phyloP scores from a whole-genome alignment of 2,797 vertebrate genomes.

The Poecile montanus region DNA sequence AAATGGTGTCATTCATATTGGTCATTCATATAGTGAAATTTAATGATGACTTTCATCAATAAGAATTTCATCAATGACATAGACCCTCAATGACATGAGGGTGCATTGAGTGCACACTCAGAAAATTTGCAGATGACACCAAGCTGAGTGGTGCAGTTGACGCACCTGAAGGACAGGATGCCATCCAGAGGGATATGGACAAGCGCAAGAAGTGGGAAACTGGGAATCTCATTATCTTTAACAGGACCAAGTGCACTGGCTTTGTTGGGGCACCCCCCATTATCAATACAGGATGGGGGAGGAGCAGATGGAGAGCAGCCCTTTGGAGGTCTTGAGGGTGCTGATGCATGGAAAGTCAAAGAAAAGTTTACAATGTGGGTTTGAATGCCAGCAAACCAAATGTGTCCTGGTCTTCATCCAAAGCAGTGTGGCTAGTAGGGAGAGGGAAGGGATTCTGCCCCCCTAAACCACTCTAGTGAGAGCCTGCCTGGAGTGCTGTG shows the following conservation, averaged over 20 bases:
- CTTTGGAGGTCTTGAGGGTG: background rate
- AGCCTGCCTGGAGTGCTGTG: background rate
- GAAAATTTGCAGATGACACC: background rate
- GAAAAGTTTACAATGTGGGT: rapidly evolving
- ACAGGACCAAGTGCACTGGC: background rate
- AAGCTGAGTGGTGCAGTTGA: background rate
- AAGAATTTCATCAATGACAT: background rate
- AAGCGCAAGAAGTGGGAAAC: background rate
- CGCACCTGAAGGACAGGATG: background rate
- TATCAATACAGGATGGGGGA: no score
- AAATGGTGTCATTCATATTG: background rate
- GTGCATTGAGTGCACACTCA: background rate
- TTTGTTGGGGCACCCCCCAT: rapidly evolving
- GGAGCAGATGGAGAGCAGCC: background rate
- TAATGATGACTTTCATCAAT: background rate
- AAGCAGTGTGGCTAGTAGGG: rapidly evolving
- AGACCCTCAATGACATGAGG: background rate
- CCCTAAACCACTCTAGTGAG: background rate
- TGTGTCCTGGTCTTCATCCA: rapidly evolving
- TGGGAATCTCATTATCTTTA: background rate
- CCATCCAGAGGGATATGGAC: background rate
- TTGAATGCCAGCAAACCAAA: background rate
- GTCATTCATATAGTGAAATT: background rate
- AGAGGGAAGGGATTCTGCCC: background rate
- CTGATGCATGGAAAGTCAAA: background rate